Percentiles rank a stretch among this genome's conserved stretches.
These are phyloP conservation scores for Sphinx pinastri DNA, from an alignment of 2,888 invertebrate genomes.

Conservation along the genomic window DNA sequence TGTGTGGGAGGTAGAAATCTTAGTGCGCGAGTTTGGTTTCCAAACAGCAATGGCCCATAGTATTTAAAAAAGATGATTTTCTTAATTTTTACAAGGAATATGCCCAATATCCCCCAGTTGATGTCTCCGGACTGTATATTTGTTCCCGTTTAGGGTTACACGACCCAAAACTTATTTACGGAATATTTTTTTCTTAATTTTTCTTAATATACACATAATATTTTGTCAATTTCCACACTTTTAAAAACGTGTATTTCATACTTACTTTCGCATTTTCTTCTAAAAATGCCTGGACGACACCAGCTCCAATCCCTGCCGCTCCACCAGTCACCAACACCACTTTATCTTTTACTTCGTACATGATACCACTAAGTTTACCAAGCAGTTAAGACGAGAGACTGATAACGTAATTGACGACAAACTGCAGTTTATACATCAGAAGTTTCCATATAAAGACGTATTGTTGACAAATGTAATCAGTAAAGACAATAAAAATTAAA, in stretches of 20 bases:
- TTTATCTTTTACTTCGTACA: conserved; percentile 60
- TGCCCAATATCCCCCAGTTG: no score
- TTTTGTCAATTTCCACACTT: no score
- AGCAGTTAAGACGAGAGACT: conserved; percentile 3
- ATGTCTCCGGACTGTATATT: no score
- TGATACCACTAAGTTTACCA: conserved; percentile 34
- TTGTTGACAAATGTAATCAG: background rate
- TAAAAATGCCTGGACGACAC: conserved; percentile 55
- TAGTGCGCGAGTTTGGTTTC: no score
- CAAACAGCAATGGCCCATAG: no score
- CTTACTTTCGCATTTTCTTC: conserved; percentile 66
- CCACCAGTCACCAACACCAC: conserved; percentile 69
- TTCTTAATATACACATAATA: no score
- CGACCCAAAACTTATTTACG: no score
- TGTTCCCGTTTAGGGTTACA: no score
- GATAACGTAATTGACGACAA: background rate
- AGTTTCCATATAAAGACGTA: background rate
- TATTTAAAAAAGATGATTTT: no score
- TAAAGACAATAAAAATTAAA: background rate
- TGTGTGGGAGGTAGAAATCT: no score
- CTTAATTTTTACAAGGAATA: no score
- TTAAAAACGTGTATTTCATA: background rate
- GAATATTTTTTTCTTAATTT: no score
- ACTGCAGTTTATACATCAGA: background rate
- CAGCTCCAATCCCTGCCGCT: conserved; percentile 69